Conservation (phyloP, 2,113 vertebrate genomes). For the Lepidothrix coronata region DNA sequence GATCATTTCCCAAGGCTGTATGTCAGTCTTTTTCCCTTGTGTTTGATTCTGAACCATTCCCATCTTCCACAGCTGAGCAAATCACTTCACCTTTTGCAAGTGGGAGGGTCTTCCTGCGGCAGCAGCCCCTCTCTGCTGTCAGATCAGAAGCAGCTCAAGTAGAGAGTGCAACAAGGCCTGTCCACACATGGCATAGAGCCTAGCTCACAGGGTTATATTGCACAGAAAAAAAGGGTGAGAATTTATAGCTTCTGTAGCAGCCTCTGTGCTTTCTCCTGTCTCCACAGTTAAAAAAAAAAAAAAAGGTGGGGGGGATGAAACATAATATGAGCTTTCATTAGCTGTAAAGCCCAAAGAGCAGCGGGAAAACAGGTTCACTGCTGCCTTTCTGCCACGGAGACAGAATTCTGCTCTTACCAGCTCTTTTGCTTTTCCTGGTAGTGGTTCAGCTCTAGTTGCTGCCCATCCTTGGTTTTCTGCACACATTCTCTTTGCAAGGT, state of each 20-base stretch:
- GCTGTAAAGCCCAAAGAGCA: background rate
- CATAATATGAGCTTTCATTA: background rate
- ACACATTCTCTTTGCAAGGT: background rate
- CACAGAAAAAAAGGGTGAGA: background rate
- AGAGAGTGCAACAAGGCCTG: background rate
- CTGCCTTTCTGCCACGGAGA: background rate
- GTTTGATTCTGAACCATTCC: background rate
- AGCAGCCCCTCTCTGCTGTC: background rate
- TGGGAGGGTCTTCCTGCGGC: background rate
- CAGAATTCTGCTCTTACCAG: background rate
- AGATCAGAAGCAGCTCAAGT: background rate
- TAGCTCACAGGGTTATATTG: background rate
- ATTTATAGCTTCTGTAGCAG: background rate
- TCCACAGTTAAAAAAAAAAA: background rate
- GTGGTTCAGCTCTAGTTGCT: background rate
- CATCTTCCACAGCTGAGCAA: background rate
- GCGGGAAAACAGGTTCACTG: background rate
- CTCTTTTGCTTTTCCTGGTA: background rate
- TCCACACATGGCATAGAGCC: background rate
- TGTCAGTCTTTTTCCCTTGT: background rate
- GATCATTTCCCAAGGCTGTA: conserved; percentile 20
- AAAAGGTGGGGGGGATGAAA: background rate
- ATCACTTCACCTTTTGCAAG: background rate
- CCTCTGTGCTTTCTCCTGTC: background rate
- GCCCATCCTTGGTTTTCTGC: background rate